A percentile compares a stretch with the other conserved stretches of the same genome.
Conservation (phyloP, 1,140 invertebrate species). For the Drosophila santomea region DNA sequence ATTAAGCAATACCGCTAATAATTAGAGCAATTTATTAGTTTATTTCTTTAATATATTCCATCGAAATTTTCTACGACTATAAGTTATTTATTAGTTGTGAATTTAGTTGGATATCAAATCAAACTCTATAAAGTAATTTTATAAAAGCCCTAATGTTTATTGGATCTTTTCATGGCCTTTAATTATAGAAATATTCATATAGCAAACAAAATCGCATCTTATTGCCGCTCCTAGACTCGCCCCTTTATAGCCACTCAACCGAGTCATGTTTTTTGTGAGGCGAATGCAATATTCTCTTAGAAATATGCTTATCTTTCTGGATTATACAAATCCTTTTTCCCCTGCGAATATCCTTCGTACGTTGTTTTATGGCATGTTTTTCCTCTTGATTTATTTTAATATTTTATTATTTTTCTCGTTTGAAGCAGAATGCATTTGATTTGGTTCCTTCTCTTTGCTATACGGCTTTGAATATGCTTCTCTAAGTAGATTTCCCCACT, state of each 20-base stretch:
- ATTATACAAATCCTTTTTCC: neutral
- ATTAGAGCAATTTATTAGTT: too few relatives aligned
- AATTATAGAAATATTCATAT: constrained; percentile 16
- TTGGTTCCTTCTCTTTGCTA: neutral
- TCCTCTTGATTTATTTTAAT: constrained; percentile 51
- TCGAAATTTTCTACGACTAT: too few relatives aligned
- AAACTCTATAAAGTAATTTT: too few relatives aligned
- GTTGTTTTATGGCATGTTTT: constrained; percentile 10
- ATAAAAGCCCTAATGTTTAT: too few relatives aligned
- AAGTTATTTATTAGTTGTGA: neutral
- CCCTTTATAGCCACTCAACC: neutral
- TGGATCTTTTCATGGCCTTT: too few relatives aligned
- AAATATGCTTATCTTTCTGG: constrained; percentile 21
- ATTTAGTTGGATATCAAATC: too few relatives aligned
- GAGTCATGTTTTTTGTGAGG: constrained; percentile 5
- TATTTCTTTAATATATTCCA: too few relatives aligned
- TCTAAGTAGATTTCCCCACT: neutral
- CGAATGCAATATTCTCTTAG: constrained; percentile 19
- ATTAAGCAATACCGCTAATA: too few relatives aligned
- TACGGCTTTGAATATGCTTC: constrained; percentile 13
- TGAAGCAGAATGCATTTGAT: constrained; percentile 37
- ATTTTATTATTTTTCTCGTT: constrained; percentile 46
- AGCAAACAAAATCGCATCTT: constrained; percentile 35
- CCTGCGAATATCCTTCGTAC: constrained; percentile 1
- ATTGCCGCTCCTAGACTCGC: constrained; percentile 14